Evolutionary conservation across 2,888 invertebrate species (phyloP), one percentile per base, ranked within the genome.

Genomic region (Maniola hyperantus): DNA sequence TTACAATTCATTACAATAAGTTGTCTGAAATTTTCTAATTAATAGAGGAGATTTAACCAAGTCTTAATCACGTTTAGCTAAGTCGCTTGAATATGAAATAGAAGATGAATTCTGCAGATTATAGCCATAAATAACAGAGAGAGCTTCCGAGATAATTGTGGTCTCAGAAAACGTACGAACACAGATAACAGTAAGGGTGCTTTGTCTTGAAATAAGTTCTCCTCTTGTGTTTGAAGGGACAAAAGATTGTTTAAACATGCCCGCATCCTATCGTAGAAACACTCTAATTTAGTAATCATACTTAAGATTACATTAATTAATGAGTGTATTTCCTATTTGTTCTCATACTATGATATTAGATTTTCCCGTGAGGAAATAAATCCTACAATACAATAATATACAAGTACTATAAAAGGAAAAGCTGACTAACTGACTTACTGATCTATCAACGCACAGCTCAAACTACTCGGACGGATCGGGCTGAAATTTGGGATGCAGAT

Each of bases 221-320:
- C 39, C 42, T 60, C 48, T 50, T 51, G 53, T 51, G 53, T 53
- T 62, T 62, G 61, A 62, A 62, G 34, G 61, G 42, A 62, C 62
- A 62, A 62, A 62, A 62, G 51, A 62, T 62, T 51, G 62, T 62
- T 62, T 62, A 42, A 62, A 42, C 51, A 53, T 42, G 62, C 62
- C 62, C 62, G 53, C 62, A 62, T 62, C 42, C 48, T 20, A 51
- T 61, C 51, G 51, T 39, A 53, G 62, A 33, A 26, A 33, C 62
- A 53, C 42, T 34, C 60, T 18, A 10, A 36, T 26, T 26, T 26
- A 26, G 26, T 26, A 26, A 26, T 50, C 15, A 60, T 36, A 36
- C 6, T 57, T 20, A 20, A 57, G 60, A 60, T 48, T 50, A 36
- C 50, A 50, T 48, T 34, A 46, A 60, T 60, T 60, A 50, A 60